Evolutionary conservation across 64 coral and sea anemone genomes (phyloP), one percentile per base, ranked within the genome.

Genomic region (Hydrozoanthus tunicans): DNA sequence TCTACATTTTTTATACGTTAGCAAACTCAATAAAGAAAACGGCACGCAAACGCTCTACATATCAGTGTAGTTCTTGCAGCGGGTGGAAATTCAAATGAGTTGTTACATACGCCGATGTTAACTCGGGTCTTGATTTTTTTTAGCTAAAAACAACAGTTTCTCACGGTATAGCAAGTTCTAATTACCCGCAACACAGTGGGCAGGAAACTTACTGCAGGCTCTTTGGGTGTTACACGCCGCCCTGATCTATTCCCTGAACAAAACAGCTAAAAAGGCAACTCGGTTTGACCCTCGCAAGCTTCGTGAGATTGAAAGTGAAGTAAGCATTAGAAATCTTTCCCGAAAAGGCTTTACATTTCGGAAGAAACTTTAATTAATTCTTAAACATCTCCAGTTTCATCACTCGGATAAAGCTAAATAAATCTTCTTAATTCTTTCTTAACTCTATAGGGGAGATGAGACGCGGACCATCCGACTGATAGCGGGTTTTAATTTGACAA

Each of bases 381-480:
- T 75, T 88, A 51, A 60, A 20, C 84, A 74, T 88, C 14, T 88
- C 84, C 69, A 59, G 84, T 88, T 88, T 74, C 84, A 88, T 88
- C 56, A 60, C 12, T 72, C 32, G 32, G 59, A 24, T 55, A 88
- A 88, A 59, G 67, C 84, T 88, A 73, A 73, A 73, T 88, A 88
- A 74, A 88, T 88, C 68, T 88, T 88, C 73, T 88, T 75, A 88
- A 88, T 88, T 88, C 84, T 73, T 25, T 88, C 56, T 74, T 58
- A 60, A 58, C 84, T 88, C 84, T 60, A 88, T 73, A 88, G 84
- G 84, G 57, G 84, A 88, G 84, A 88, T 88, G 84, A 73, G 73
- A 88, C 56, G 9, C 6, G 84, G 10, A 88, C 84, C 84, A 55
- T 86, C 53, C 66, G 66, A 74, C 84, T 83, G 65, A 86, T 86